Base-by-base conservation (phyloP, 2,797 vertebrate species). In the Malacoctenus gilli region DNA sequence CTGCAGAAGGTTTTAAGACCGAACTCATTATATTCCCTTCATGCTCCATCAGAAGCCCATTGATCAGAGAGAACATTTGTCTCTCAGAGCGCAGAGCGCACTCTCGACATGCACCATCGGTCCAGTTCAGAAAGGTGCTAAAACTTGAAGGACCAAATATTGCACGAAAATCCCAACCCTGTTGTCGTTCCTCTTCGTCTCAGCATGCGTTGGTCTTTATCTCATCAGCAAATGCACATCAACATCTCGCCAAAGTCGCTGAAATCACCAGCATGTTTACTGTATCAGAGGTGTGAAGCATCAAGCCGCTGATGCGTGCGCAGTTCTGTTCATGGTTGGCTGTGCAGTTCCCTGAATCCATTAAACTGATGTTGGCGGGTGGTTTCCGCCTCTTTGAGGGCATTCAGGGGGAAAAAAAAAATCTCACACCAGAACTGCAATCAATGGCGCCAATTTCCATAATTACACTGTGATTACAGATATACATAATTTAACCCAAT, bases 331-430 rank as follows among this genome's bases (percentile, higher is more conserved):
- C 42, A 59, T 2, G 62, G 20, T 31, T 4, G 20, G 30, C 47
- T 44, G 63, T 28, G 42, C 37, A 8, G 7, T 40, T 54, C 22
- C 37, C 30, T 2, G 5, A 44, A 59, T 55, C 43, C 3, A 2
- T 22, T 47, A 39, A 57, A 48, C 43, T 18, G 47, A 54, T 52
- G 55, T 51, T 39, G 55, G 47, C 68, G 67, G 64, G 50, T 48
- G 49, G 55, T 49, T 46, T 46, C 50, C 0, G 21, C 31, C 35
- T 36, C 37, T 51, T 44, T 57, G 23, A 0, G 22, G 16, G 48
- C 54, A 52, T 28, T 28, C n/a, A n/a, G n/a, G n/a, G n/a, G n/a
- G n/a, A n/a, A 32, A 59, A 65, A 46, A 35, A 20, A 13, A 31
- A 47, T 62, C 9, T 21, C 13, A 0, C 12, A 11, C 12, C 3